A percentile compares a stretch with the other conserved stretches of the same genome.
phyloP scores from a whole-genome alignment of 2,797 vertebrate species.

The Bovichtus variegatus region DNA sequence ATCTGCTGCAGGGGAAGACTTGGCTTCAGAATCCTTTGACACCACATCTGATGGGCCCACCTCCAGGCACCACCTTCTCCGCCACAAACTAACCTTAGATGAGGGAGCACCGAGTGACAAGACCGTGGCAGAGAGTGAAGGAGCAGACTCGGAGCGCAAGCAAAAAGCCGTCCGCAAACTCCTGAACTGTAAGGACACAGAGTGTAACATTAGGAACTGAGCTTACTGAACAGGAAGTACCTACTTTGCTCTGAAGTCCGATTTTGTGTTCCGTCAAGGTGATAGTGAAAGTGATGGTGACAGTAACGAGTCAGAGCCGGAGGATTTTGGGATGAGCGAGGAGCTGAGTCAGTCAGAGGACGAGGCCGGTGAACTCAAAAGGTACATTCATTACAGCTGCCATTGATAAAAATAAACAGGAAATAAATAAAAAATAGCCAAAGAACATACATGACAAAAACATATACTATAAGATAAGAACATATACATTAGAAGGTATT shows the following conservation, averaged over 20 bases:
- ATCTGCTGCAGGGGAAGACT: slow-evolving; percentile 65
- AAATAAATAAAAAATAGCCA: too few relatives aligned
- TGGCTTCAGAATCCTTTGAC: slow-evolving; percentile 84
- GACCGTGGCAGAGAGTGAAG: slow-evolving; percentile 41
- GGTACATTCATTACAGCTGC: slow-evolving; percentile 43
- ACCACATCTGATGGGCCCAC: slow-evolving; percentile 75
- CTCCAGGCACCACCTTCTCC: slow-evolving; percentile 90
- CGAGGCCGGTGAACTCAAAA: slow-evolving; percentile 71
- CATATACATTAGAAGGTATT: too few relatives aligned
- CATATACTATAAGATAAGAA: too few relatives aligned
- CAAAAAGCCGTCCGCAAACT: slow-evolving; percentile 77
- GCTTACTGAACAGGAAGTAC: neutral
- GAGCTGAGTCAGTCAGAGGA: slow-evolving; percentile 88
- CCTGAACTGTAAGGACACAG: slow-evolving; percentile 56
- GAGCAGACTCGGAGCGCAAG: slow-evolving; percentile 58
- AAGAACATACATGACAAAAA: too few relatives aligned
- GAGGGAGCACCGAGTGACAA: slow-evolving; percentile 84
- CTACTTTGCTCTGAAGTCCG: slow-evolving; percentile 14
- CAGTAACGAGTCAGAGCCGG: slow-evolving; percentile 74
- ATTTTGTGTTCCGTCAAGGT: slow-evolving; percentile 53
- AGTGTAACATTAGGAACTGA: neutral
- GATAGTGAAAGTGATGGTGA: slow-evolving; percentile 79
- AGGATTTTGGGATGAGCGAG: slow-evolving; percentile 85
- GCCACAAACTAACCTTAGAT: slow-evolving; percentile 89
- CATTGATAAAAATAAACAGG: too few relatives aligned